phyloP scores from a whole-genome alignment of 2,888 invertebrate species.

The Harpalus rufipes region DNA sequence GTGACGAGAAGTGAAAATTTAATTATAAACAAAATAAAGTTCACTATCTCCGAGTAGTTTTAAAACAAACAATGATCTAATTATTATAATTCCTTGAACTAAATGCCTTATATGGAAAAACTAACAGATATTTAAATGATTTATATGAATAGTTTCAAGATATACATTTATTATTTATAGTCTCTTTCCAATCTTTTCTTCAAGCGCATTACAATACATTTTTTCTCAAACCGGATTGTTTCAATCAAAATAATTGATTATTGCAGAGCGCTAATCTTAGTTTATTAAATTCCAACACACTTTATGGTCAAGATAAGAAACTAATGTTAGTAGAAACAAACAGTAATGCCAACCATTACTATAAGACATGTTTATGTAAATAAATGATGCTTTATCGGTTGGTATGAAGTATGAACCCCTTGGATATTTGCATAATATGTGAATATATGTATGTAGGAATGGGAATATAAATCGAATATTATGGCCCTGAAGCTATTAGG shows the following conservation, averaged over 20 bases:
- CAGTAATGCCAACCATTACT: neutral
- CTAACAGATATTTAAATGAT: neutral
- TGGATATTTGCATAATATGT: neutral
- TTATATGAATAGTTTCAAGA: neutral
- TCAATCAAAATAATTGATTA: neutral
- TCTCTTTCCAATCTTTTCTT: neutral
- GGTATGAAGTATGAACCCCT: constrained; percentile 7
- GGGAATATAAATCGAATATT: constrained; percentile 6
- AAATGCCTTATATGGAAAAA: neutral
- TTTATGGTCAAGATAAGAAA: neutral
- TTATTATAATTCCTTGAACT: neutral
- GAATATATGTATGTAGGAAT: constrained; percentile 7
- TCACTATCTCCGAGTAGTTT: neutral
- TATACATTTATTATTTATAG: constrained; percentile 1
- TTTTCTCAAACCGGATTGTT: neutral
- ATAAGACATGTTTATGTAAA: neutral
- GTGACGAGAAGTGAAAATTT: too few species aligned
- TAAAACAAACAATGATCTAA: constrained; percentile 3
- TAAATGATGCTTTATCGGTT: neutral
- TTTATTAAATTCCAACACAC: neutral
- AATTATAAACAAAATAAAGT: too few species aligned
- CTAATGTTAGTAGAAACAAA: neutral
- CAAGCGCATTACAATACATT: neutral
- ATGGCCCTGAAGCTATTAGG: neutral
- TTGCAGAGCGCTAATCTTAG: neutral